Conservation (phyloP, 2,113 vertebrate species). For the Larimichthys polyactis region DNA sequence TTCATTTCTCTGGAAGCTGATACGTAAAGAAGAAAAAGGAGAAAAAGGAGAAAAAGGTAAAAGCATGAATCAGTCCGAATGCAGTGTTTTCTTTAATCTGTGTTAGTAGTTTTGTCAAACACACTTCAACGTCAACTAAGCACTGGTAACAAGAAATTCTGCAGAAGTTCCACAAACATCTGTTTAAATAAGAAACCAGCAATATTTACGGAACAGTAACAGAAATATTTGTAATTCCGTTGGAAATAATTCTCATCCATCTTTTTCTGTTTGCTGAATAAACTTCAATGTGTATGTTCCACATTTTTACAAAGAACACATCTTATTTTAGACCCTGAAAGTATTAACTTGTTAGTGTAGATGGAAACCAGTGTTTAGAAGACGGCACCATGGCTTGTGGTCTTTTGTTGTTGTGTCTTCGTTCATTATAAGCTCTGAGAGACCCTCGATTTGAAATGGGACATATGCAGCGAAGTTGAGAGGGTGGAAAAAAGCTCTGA, state of each 20-base stretch:
- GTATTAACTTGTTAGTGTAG: slow-evolving; percentile 62
- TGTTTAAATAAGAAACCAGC: not conserved
- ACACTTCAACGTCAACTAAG: not conserved
- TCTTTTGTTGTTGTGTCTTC: slow-evolving; percentile 60
- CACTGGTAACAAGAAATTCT: not conserved
- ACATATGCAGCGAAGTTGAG: slow-evolving; percentile 62
- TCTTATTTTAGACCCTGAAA: slow-evolving; percentile 66
- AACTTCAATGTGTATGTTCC: not conserved
- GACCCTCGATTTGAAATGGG: slow-evolving; percentile 62
- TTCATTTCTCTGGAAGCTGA: not conserved
- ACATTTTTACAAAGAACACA: slow-evolving; percentile 13
- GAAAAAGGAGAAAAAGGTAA: not conserved
- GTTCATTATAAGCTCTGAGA: slow-evolving; percentile 60
- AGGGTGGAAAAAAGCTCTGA: slow-evolving; percentile 72
- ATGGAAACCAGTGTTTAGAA: slow-evolving; percentile 62
- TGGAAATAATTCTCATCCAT: not conserved
- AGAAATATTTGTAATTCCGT: not conserved
- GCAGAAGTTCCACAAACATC: not conserved
- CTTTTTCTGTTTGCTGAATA: not conserved
- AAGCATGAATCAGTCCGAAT: not conserved
- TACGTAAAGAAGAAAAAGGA: not conserved
- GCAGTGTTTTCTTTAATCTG: not conserved
- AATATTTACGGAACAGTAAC: not conserved
- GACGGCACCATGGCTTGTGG: slow-evolving; percentile 42
- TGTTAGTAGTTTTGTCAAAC: not conserved